Base-by-base conservation (phyloP, 2,888 invertebrate genomes). In the Drosophila algonquin region DNA sequence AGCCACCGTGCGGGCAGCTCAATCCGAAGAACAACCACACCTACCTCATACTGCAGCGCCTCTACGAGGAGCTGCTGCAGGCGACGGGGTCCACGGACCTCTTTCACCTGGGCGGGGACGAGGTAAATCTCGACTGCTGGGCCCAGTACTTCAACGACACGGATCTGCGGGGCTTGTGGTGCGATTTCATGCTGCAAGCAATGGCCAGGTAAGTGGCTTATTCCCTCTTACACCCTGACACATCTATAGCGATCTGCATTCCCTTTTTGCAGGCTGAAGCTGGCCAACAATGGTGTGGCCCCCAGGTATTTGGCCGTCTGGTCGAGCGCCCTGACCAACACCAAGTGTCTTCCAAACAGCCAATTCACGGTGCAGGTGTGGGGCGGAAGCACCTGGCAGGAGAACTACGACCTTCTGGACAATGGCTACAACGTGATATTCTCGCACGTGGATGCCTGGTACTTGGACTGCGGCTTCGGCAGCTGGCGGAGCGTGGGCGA, bases 371-470 rank as follows among this genome's bases (percentile, higher is more conserved):
- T 96, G 21, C 96, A 97, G 89, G 94, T 95, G 55, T 97, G 97
- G 97, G 96, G 97, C 46, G 95, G 95, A 0, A 96, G 96, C 79
- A 94, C 95, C 51, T 97, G 97, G 96, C 94, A 95, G 2, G 96
- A 96, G 89, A 96, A 97, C 16, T 94, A 95, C 7, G 96, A 96
- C 71, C 93, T 97, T 5, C 92, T 97, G 27, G 94, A 95, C 77
- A 95, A 95, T 63, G 97, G 97, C 3, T 97, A 95, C 92, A 94
- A 95, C 63, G 93, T 96, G 57, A 95, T 97, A 63, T 92, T 97
- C 64, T 97, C 97, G 16, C 97, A 97, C 92, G 97, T 97, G 61
- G 97, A 97, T 90, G 96, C 96, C 5, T 96, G 96, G 96, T 97
- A 97, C 92, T 93, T 97, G 77, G 97, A 97, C 91, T 97, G 97